phyloP scores from a whole-genome alignment of 2,113 vertebrate species.

The Microcebus tavaratra region DNA sequence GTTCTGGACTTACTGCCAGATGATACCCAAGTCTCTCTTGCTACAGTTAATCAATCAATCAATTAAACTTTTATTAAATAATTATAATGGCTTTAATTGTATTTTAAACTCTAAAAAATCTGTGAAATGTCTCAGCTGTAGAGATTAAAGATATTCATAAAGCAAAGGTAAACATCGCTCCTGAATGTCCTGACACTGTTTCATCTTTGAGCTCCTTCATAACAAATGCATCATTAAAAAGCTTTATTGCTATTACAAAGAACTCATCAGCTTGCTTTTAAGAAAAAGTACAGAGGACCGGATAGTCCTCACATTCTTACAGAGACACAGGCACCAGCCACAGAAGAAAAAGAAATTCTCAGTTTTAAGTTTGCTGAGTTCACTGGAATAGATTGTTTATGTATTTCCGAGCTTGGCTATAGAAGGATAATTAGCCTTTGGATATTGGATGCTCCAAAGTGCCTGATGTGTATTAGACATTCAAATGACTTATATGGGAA shows the following conservation, averaged over 20 bases:
- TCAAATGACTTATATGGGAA: slow-evolving; percentile 64
- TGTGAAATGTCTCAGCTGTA: not conserved
- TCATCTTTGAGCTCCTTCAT: not conserved
- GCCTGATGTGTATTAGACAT: slow-evolving; percentile 54
- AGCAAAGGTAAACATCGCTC: not conserved
- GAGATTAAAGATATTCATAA: not conserved
- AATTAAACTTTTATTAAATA: not conserved
- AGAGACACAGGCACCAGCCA: not conserved
- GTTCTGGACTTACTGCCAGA: not conserved
- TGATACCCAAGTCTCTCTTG: not conserved
- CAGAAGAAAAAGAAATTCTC: not conserved
- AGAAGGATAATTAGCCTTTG: slow-evolving; percentile 72
- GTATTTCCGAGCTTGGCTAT: slow-evolving; percentile 58
- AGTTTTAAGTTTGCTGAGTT: not conserved
- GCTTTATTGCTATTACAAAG: not conserved
- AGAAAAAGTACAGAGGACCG: not conserved
- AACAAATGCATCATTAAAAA: not conserved
- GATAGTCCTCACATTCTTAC: not conserved
- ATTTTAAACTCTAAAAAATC: not conserved
- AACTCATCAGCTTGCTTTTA: not conserved
- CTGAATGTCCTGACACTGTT: not conserved
- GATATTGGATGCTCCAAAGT: slow-evolving; percentile 67
- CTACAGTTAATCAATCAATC: not conserved
- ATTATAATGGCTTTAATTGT: not conserved
- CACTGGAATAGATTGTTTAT: not conserved